Conservation (phyloP, 2,888 invertebrate genomes). For the Psylliodes chrysocephalus region DNA sequence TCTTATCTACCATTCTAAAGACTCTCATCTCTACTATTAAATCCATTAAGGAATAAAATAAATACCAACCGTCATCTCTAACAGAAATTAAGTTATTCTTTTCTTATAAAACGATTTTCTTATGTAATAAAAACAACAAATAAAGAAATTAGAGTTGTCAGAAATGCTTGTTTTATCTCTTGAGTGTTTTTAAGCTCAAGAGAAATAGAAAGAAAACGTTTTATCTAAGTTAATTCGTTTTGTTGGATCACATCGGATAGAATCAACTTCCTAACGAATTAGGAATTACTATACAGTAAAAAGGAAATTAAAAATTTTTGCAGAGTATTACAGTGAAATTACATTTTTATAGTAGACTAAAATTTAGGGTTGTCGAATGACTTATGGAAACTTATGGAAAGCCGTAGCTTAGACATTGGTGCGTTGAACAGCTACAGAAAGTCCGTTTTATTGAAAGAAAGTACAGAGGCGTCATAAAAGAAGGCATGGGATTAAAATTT, state of each 20-base stretch:
- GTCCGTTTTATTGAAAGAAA: too few species aligned
- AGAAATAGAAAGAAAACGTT: background rate
- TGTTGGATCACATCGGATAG: background rate
- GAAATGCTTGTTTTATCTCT: constrained; percentile 9
- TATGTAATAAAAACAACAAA: constrained; percentile 13
- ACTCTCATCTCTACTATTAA: background rate
- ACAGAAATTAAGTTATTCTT: constrained; percentile 10
- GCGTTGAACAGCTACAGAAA: too few species aligned
- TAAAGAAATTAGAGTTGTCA: constrained; percentile 16
- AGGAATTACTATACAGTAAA: background rate
- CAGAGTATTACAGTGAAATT: too few species aligned
- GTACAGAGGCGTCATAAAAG: too few species aligned
- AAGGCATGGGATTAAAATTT: too few species aligned
- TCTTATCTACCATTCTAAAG: too few species aligned
- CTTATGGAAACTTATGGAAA: too few species aligned
- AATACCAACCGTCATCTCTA: background rate
- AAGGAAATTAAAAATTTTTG: too few species aligned
- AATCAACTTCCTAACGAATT: background rate
- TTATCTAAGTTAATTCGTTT: background rate
- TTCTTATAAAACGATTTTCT: constrained; percentile 11
- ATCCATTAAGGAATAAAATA: constrained; percentile 11
- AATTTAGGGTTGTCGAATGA: too few species aligned
- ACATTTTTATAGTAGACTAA: too few species aligned
- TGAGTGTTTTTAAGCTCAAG: background rate
- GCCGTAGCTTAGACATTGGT: too few species aligned